Evolutionary conservation across 2,888 invertebrate species (phyloP).

Genomic region (Aphidius colemani): DNA sequence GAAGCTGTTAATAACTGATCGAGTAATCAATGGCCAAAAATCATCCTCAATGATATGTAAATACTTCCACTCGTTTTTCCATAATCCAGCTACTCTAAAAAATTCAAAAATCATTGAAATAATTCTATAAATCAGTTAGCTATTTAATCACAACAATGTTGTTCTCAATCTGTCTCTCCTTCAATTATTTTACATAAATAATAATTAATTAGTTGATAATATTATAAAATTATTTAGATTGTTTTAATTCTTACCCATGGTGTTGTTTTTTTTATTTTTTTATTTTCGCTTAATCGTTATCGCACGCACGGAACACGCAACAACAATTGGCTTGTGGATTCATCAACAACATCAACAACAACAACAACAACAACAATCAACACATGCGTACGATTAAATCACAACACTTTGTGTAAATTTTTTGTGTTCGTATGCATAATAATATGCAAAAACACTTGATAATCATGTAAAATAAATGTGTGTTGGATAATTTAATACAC

Average conservation of each 20-base stretch:
- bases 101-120: no score
- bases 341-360: conserved; percentile 14
- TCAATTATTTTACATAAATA: background rate
- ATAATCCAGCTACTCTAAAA: no score
- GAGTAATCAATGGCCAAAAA: conserved; percentile 22
- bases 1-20: conserved; percentile 22
- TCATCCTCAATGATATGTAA: conserved; percentile 11
- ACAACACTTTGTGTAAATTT: background rate
- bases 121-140: no score
- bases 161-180: no score
- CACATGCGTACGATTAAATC: conserved; percentile 3
- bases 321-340: conserved; percentile 33
- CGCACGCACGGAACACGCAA: conserved; percentile 28
- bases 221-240: conserved; percentile 7
- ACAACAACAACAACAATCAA: no score
- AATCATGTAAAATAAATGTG: conserved; percentile 42
- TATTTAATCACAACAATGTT: no score
- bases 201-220: background rate
- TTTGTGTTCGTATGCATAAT: conserved; percentile 19
- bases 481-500: conserved; percentile 24
- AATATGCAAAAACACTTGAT: conserved; percentile 30
- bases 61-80: conserved; percentile 41
- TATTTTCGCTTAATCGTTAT: conserved; percentile 36
- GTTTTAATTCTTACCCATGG: conserved; percentile 33
- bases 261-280: conserved; percentile 35